phyloP scores from a whole-genome alignment of 2,113 vertebrate genomes.

The Perccottus glenii region DNA sequence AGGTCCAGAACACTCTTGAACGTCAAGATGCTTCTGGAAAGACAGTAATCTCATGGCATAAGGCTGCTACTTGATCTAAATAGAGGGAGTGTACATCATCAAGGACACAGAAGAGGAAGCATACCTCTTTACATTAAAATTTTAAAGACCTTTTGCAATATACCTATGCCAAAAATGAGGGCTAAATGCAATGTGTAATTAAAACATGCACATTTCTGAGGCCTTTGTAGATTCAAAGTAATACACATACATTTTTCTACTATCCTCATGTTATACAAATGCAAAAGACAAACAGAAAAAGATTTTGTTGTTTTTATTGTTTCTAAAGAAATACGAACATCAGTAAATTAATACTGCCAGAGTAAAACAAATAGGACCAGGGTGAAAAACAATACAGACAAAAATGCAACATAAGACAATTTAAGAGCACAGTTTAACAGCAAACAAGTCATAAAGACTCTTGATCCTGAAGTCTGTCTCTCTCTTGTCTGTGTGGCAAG shows the following conservation, averaged over 20 bases:
- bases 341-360: no score
- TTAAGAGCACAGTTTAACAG: no score
- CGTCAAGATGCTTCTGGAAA: slow-evolving; percentile 56
- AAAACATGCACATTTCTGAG: not conserved
- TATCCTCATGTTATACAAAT: no score
- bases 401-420: no score
- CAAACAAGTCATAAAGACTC: slow-evolving; percentile 7
- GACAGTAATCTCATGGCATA: slow-evolving; percentile 16
- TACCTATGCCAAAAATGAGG: not conserved
- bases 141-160: not conserved
- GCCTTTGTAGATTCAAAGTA: no score
- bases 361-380: no score
- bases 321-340: no score
- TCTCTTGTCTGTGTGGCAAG: slow-evolving; percentile 10
- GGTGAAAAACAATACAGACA: no score
- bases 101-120: not conserved
- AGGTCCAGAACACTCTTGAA: slow-evolving; percentile 46
- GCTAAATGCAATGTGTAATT: not conserved
- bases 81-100: not conserved
- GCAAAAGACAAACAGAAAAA: no score
- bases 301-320: no score
- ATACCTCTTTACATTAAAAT: not conserved
- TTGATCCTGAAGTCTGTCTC: slow-evolving; percentile 9
- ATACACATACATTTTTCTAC: no score
- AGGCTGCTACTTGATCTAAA: not conserved